A percentile compares a stretch with the other conserved stretches of the same genome.
phyloP scores from a whole-genome alignment of 1,140 invertebrate species.

The Panagrolaimus sp. region DNA sequence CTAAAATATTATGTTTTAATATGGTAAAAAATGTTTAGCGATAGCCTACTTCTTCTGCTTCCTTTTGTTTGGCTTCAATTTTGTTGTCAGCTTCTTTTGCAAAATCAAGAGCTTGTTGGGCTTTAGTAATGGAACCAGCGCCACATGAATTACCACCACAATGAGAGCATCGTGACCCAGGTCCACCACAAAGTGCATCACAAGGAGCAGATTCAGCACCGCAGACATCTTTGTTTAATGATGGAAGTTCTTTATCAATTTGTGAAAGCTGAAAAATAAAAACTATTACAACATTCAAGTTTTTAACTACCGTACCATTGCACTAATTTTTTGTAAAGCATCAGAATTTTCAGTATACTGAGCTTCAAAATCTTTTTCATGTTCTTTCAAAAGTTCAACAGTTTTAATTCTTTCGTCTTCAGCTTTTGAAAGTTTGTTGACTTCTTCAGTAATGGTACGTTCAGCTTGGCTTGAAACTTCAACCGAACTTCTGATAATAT shows the following conservation, averaged over 20 bases:
- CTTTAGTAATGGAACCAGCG: constrained; percentile 55
- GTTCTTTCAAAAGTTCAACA: constrained; percentile 48
- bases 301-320: background rate
- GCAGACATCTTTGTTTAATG: constrained; percentile 53
- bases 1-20: constrained; percentile 12
- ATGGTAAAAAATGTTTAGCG: background rate
- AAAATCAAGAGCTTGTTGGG: constrained; percentile 54
- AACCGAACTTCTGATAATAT: constrained; percentile 49
- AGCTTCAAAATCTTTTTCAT: constrained; percentile 52
- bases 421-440: constrained; percentile 38
- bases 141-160: constrained; percentile 57
- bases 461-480: constrained; percentile 41
- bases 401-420: constrained; percentile 40
- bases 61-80: constrained; percentile 52
- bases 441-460: constrained; percentile 25
- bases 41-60: constrained; percentile 45
- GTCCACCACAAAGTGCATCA: constrained; percentile 55
- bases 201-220: constrained; percentile 50
- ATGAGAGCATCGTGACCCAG: constrained; percentile 41
- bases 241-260: constrained; percentile 43
- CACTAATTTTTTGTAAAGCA: constrained; percentile 41
- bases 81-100: constrained; percentile 53
- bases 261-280: constrained; percentile 31
- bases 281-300: background rate
- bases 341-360: constrained; percentile 55